phyloP scores from a whole-genome alignment of 2,888 invertebrate genomes.

The Epinotia brunnichana region DNA sequence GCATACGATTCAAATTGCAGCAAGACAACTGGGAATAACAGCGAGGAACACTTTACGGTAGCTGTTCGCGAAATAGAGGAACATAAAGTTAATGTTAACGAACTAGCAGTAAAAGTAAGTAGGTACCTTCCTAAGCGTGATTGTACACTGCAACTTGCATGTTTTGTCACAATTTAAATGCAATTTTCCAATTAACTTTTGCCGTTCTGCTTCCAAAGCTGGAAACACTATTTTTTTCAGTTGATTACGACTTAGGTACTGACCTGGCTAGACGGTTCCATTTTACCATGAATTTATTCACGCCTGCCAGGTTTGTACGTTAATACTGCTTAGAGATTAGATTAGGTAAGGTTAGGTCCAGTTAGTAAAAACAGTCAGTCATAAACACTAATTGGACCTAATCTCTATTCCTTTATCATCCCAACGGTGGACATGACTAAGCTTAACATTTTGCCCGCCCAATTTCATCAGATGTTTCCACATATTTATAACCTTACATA shows the following conservation, averaged over 20 bases:
- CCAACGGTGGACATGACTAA: too few relatives aligned
- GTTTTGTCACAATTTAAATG: constrained; percentile 50
- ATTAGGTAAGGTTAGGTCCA: too few relatives aligned
- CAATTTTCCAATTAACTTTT: constrained; percentile 41
- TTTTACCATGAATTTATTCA: background rate
- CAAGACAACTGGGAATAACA: constrained; percentile 44
- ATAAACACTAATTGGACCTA: too few relatives aligned
- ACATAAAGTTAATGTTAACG: constrained; percentile 26
- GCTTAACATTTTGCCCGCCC: too few relatives aligned
- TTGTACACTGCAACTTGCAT: constrained; percentile 54
- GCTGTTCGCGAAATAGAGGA: constrained; percentile 27
- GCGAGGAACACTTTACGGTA: constrained; percentile 30
- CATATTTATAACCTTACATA: background rate
- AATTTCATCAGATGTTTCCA: too few relatives aligned
- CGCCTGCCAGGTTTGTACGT: background rate
- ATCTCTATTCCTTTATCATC: too few relatives aligned
- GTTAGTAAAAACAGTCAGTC: too few relatives aligned
- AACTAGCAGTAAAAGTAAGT: constrained; percentile 45
- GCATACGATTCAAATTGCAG: constrained; percentile 48
- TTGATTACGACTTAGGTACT: constrained; percentile 4
- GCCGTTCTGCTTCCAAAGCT: constrained; percentile 34
- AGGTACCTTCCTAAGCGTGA: constrained; percentile 42
- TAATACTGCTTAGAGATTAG: too few relatives aligned
- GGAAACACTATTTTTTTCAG: background rate
- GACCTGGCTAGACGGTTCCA: background rate